Percentiles rank a stretch among this genome's conserved stretches.
Conservation (phyloP, 2,888 invertebrate species). For the Tortricodes alternella region DNA sequence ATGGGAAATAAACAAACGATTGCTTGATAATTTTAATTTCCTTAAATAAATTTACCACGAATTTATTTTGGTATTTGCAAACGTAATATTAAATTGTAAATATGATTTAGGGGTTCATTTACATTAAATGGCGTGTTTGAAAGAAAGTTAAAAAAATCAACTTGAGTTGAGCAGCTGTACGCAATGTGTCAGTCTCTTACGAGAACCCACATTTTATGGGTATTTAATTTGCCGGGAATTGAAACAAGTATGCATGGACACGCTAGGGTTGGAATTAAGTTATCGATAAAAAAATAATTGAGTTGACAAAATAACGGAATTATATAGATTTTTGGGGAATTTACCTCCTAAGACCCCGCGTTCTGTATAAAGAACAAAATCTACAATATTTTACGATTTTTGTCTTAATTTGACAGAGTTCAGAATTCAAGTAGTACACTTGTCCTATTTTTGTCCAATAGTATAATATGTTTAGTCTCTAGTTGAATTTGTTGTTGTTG, state of each 20-base stretch:
- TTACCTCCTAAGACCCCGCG: too few species aligned
- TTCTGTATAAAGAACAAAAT: too few species aligned
- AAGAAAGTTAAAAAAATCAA: not conserved
- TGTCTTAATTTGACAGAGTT: too few species aligned
- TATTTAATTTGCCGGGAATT: conserved; percentile 23
- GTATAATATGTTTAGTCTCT: too few species aligned
- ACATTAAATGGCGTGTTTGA: not conserved
- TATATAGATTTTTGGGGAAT: not conserved
- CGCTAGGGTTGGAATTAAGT: not conserved
- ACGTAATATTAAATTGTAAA: not conserved
- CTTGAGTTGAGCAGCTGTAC: conserved; percentile 10
- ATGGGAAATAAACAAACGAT: conserved; percentile 7
- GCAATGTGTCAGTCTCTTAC: conserved; percentile 19
- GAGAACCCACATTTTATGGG: conserved; percentile 17
- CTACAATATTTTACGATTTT: too few species aligned
- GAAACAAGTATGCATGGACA: conserved; percentile 7
- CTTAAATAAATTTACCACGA: not conserved
- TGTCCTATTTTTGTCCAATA: too few species aligned
- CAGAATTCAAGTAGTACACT: too few species aligned
- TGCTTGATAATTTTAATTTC: too few species aligned
- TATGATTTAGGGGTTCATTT: conserved; percentile 13
- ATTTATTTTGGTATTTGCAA: not conserved
- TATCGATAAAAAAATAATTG: not conserved
- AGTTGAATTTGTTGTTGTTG: too few species aligned
- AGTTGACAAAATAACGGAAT: too few species aligned